These are phyloP conservation scores for Sinelater perroti DNA, from an alignment of 2,888 invertebrate genomes.

Conservation along the genomic window DNA sequence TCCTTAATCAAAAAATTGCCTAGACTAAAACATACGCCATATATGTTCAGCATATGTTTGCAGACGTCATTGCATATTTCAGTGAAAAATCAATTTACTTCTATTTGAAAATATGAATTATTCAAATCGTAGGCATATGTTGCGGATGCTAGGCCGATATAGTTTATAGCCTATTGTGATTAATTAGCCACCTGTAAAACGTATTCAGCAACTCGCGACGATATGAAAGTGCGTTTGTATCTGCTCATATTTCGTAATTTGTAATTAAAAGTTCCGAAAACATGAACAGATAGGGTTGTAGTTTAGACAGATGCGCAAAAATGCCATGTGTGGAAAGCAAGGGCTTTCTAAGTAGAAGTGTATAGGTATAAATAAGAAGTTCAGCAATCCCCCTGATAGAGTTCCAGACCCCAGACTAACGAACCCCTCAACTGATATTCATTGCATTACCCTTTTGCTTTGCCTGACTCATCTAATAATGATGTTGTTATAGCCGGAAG, in stretches of 20 bases:
- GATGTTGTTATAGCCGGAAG: slow-evolving; percentile 76
- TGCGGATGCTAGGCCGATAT: too few relatives aligned
- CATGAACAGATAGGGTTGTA: not conserved
- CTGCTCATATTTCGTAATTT: not conserved
- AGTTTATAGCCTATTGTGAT: too few relatives aligned
- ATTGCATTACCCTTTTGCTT: slow-evolving; percentile 45
- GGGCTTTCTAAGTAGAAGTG: slow-evolving; percentile 7
- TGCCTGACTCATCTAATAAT: slow-evolving; percentile 43
- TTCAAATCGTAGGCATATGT: too few relatives aligned
- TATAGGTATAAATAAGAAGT: slow-evolving; percentile 30
- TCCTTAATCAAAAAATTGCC: too few relatives aligned
- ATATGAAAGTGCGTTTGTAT: not conserved
- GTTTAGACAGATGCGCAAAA: not conserved
- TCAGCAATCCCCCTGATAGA: slow-evolving; percentile 18
- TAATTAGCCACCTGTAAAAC: too few relatives aligned
- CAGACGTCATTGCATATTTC: too few relatives aligned
- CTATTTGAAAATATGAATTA: too few relatives aligned
- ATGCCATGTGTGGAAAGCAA: slow-evolving; percentile 21
- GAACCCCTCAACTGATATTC: slow-evolving; percentile 42
- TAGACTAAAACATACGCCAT: too few relatives aligned
- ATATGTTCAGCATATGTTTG: too few relatives aligned
- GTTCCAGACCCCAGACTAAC: slow-evolving; percentile 36
- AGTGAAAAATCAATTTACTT: too few relatives aligned
- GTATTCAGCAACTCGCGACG: too few relatives aligned
- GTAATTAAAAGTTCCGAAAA: not conserved